Percentiles rank a stretch among this genome's conserved stretches.
These are phyloP conservation scores for Apostichopus californicus DNA, from an alignment of 35 echinoderm and acorn worm species.

Conservation along the genomic window DNA sequence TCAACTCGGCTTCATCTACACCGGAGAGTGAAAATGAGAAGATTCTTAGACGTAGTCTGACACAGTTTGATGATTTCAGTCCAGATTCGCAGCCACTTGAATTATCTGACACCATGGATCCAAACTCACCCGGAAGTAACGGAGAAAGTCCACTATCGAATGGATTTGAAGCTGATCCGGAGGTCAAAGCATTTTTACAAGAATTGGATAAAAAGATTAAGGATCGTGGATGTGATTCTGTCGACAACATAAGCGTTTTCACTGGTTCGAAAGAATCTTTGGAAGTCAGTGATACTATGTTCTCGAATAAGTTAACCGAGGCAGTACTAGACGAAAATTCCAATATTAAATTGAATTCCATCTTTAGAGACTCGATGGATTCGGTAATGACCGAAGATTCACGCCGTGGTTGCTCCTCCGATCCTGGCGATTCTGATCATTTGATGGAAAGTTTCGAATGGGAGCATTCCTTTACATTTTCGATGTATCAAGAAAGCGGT, in stretches of 20 bases:
- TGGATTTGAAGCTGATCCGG: conserved; percentile 51
- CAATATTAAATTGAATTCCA: conserved; percentile 45
- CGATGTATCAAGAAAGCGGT: conserved; percentile 44
- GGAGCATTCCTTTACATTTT: conserved; percentile 60
- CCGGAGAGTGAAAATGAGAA: background rate
- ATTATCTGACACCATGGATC: background rate
- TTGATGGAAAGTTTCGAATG: conserved; percentile 55
- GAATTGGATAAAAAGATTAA: conserved; percentile 38
- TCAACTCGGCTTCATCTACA: conserved; percentile 19
- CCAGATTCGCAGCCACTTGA: background rate
- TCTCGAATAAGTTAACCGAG: background rate
- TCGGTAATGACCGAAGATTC: conserved; percentile 44
- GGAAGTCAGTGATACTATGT: conserved; percentile 5
- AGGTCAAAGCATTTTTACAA: conserved; percentile 40
- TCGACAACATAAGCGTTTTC: conserved; percentile 32
- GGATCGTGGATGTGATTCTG: background rate
- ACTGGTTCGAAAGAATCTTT: conserved; percentile 40
- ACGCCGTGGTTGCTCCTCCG: conserved; percentile 14
- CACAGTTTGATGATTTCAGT: conserved; percentile 35
- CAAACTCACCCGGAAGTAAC: conserved; percentile 27
- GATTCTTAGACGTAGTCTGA: conserved; percentile 3
- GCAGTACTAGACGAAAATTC: conserved; percentile 54
- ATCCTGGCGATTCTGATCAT: conserved; percentile 34
- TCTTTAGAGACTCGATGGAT: conserved; percentile 33
- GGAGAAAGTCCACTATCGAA: conserved; percentile 21